phyloP scores from a whole-genome alignment of 2,113 vertebrate genomes.

The human region GRCh38 chr14:49292001-49292500 shows the following conservation, averaged over 20 bases:
- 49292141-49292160: background rate
- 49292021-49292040: background rate
- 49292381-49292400: background rate
- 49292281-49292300: conserved; percentile 22
- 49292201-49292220: conserved; percentile 22
- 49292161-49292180: background rate
- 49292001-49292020: conserved; percentile 12
- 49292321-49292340: background rate
- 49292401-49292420: background rate
- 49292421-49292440: background rate
- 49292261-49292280: conserved; percentile 14
- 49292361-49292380: background rate
- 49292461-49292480: background rate
- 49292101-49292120: conserved; percentile 33
- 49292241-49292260: background rate
- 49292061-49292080: background rate
- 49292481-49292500: conserved; percentile 43
- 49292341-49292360: background rate
- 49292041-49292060: conserved; percentile 34
- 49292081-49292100: conserved; percentile 21
- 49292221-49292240: background rate
- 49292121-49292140: background rate
- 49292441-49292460: background rate
- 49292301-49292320: background rate
- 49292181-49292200: background rate